phyloP scores from a whole-genome alignment of 2,888 invertebrate species.

The Metacarcinus magister region DNA sequence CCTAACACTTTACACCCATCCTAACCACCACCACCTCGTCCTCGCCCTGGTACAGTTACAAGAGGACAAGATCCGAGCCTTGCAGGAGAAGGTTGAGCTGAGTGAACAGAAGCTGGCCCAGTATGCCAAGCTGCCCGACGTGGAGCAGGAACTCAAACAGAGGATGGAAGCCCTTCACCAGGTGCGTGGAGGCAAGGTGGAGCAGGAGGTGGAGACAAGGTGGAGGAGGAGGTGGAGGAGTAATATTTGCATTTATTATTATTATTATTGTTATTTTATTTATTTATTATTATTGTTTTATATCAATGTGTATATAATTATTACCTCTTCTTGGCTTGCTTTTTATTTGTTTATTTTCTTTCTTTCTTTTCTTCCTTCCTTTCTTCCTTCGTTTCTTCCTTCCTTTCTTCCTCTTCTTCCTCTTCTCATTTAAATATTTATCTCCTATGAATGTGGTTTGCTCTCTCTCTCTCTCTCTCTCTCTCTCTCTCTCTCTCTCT shows the following conservation, averaged over 20 bases:
- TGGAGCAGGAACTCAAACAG: slow-evolving; percentile 98
- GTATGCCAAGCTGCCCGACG: slow-evolving; percentile 97
- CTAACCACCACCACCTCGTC: too few species aligned
- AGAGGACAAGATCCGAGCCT: slow-evolving; percentile 97
- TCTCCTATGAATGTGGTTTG: too few species aligned
- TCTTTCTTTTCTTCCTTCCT: background rate
- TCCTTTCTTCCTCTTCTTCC: too few species aligned
- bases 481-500: background rate
- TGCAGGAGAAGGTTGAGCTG: slow-evolving; percentile 97
- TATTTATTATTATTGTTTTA: too few species aligned
- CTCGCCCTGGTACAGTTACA: slow-evolving; percentile 80
- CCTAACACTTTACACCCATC: too few species aligned
- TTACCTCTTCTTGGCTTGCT: too few species aligned
- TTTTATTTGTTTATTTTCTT: background rate
- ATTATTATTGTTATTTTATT: background rate
- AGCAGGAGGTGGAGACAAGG: too few species aligned
- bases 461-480: background rate
- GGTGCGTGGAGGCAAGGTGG: slow-evolving; percentile 86
- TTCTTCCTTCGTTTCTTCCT: background rate
- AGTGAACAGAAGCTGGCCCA: slow-evolving; percentile 98
- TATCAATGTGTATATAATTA: too few species aligned
- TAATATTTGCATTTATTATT: background rate
- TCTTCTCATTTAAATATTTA: too few species aligned
- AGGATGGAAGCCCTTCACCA: slow-evolving; percentile 98
- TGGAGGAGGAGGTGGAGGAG: too few species aligned